These are phyloP conservation scores for Lateolabrax maculatus DNA, from an alignment of 2,797 vertebrate species.

Conservation along the genomic window DNA sequence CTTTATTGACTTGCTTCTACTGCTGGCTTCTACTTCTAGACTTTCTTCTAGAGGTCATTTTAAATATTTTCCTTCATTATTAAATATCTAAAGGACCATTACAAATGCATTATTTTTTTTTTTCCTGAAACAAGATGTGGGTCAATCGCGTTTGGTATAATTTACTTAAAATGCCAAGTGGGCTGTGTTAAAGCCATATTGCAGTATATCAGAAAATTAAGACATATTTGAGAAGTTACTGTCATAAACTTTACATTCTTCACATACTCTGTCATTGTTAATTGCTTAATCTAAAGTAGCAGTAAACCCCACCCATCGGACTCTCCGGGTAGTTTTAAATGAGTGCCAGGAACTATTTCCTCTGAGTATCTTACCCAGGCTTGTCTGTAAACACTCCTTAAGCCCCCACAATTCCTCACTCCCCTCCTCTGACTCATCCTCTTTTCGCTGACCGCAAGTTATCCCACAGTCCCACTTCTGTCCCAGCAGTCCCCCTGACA, in stretches of 20 bases:
- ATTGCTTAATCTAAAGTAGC: background rate
- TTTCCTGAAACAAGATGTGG: background rate
- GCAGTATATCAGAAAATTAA: background rate
- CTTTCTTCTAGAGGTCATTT: background rate
- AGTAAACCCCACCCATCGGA: background rate
- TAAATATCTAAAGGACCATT: background rate
- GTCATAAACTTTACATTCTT: background rate
- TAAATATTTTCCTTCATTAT: background rate
- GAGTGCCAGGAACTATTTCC: constrained; percentile 10
- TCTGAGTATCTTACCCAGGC: constrained; percentile 6
- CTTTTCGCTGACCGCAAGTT: constrained; percentile 52
- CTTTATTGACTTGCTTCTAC: background rate
- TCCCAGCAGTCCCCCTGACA: constrained; percentile 37
- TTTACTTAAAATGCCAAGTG: too few relatives aligned
- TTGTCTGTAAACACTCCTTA: constrained; percentile 11
- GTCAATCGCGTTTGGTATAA: background rate
- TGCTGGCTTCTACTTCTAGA: background rate
- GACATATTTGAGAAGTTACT: background rate
- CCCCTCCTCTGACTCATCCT: constrained; percentile 52
- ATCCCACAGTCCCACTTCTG: constrained; percentile 49
- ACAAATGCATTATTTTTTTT: too few relatives aligned
- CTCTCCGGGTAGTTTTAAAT: background rate
- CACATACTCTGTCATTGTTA: background rate
- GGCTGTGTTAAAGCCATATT: background rate
- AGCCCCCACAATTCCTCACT: background rate